Base-by-base conservation (phyloP, 1,140 invertebrate genomes). In the Aporrectodea caliginosa region DNA sequence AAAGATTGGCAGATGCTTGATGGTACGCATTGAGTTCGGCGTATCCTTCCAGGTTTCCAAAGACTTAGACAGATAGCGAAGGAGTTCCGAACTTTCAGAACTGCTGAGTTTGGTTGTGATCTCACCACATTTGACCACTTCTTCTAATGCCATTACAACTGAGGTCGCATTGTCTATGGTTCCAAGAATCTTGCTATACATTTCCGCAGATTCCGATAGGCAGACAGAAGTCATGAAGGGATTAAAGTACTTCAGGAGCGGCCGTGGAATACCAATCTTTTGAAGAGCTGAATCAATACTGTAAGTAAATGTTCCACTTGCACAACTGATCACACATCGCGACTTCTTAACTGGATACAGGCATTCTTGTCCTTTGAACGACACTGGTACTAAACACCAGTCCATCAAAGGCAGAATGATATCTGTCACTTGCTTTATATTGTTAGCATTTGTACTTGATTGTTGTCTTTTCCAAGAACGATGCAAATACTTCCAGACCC, bases 1-100 rank as follows among this genome's bases (percentile, higher is more conserved):
- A 33, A 76, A 79, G 35, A 79, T 35, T 12, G 78, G 78, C 33
- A 79, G 73, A 1, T 73, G 29, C 2, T 68, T 35, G 1, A 79
- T 34, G 1, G 34, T 73, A 6, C 30, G 22, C 2, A 74, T 32
- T 16, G 32, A 35, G n/a, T 79, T 71, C 30, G 32, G 16, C 30
- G 73, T 43, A 1, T 35, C 73, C 2, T 43, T 43, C 78, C 78
- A 79, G 14, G 29, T 32, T 68, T 35, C 71, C 0, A 75, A 16
- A 2, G 71, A 43, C 2, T 79, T 71, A 30, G 30, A 31, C 16
- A 74, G 73, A 43, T 79, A 79, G n/a, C 73, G 73, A n/a, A 34
- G 33, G 71, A 79, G 33, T 29, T 75, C 34, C 1, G n/a, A 16
- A 71, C 78, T 75, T 29, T 79, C 78, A 30, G 75, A 34, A 22